Base-by-base conservation (phyloP, 2,113 vertebrate genomes). In the Chloebia gouldiae region DNA sequence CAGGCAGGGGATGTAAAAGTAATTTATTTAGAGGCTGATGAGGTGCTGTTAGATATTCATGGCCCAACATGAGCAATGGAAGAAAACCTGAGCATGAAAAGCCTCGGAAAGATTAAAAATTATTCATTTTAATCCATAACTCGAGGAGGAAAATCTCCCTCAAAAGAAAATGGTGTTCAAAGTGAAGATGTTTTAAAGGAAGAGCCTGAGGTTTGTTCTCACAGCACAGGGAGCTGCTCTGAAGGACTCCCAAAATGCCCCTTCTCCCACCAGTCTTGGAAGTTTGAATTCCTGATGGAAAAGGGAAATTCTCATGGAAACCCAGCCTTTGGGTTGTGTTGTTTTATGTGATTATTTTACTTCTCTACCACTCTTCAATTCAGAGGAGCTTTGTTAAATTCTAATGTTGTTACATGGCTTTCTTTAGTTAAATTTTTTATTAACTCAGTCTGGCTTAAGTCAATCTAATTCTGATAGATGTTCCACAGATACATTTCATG, bases 11-110 rank as follows among this genome's bases (percentile, higher is more conserved):
- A 95, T 27, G 57, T 19, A 45, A 16, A 65, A 86, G 63, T 54
- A 27, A 97, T 92, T 91, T 89, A 79, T 82, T 77, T 39, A 25
- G 56, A 91, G 42, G 31, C 84, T 82, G 91, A 65, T 33, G 81
- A 93, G 63, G 47, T 64, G 66, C 66, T 79, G 49, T 49, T 91
- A 76, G 93, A 82, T 92, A 91, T 91, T 91, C 84, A 79, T 4
- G 28, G 51, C 37, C 57, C 61, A 61, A 51, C 4, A 11, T 0
- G 3, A 82, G 87, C 75, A 65, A 53, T 0, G 60, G 70, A 89
- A 71, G 70, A 89, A 93, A 95, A 45, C 22, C 70, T 71, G 73
- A 92, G 61, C 69, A 79, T 1, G 39, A 76, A 93, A 90, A 59
- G 37, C 20, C 86, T 81, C 23, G 0, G 28, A 35, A 88, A 80